phyloP scores from a whole-genome alignment of 2,888 invertebrate genomes.

The Cryptus armator region DNA sequence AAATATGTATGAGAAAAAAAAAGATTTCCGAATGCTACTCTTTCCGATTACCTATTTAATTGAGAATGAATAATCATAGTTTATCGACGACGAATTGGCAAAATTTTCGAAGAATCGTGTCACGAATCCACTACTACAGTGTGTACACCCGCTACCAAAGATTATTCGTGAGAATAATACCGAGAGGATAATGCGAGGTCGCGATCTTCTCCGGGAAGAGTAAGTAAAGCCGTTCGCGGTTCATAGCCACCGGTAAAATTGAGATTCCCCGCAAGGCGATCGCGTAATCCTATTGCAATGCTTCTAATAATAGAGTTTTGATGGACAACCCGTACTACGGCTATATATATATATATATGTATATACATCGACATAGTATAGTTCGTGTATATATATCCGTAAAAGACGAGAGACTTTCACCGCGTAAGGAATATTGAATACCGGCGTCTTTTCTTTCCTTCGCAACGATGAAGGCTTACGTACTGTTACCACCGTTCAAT shows the following conservation, averaged over 20 bases:
- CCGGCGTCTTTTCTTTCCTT: slow-evolving; percentile 22
- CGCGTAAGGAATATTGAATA: slow-evolving; percentile 19
- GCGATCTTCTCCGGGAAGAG: slow-evolving; percentile 10
- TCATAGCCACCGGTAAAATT: slow-evolving; percentile 5
- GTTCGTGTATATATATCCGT: slow-evolving; percentile 14
- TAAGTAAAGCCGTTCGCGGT: not conserved
- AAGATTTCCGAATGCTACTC: not conserved
- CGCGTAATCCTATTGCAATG: slow-evolving; percentile 48
- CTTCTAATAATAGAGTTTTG: slow-evolving; percentile 42
- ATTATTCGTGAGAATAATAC: slow-evolving; percentile 33
- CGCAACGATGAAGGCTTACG: not conserved
- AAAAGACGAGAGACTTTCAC: slow-evolving; percentile 43
- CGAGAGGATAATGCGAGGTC: slow-evolving; percentile 33
- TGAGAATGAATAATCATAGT: not conserved
- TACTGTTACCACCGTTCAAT: not conserved
- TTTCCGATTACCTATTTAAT: not conserved
- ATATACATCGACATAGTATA: not conserved
- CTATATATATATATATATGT: not conserved
- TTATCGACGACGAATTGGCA: not conserved
- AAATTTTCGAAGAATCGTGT: not conserved
- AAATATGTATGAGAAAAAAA: too few species aligned
- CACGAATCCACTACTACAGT: not conserved
- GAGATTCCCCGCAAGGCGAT: slow-evolving; percentile 18
- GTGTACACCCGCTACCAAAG: not conserved
- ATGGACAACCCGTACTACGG: slow-evolving; percentile 22